Percentiles rank a stretch among this genome's conserved stretches.
phyloP scores from a whole-genome alignment of 1,140 invertebrate species.

The Sycobia sp. region DNA sequence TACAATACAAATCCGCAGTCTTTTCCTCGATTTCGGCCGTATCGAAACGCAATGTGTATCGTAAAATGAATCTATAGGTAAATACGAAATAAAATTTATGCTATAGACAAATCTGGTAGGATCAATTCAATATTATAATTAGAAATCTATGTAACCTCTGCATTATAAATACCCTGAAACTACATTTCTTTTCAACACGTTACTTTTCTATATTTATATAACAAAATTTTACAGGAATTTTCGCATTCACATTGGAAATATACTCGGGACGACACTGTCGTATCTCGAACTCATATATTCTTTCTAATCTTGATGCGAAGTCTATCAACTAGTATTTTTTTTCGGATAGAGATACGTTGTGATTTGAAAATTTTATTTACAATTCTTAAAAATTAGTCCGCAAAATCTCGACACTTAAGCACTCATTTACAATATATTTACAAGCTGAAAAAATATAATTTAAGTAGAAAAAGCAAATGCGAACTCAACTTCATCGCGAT shows the following conservation, averaged over 20 bases:
- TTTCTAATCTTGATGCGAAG: neutral
- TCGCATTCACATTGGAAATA: neutral
- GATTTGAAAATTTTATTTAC: conserved; percentile 27
- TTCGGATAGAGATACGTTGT: too few species aligned
- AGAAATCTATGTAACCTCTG: conserved; percentile 44
- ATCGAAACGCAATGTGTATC: too few species aligned
- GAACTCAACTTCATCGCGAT: conserved; percentile 3
- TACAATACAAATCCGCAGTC: too few species aligned
- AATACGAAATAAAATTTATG: too few species aligned
- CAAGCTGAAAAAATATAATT: conserved; percentile 31
- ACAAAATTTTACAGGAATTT: conserved; percentile 32
- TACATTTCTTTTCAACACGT: conserved; percentile 20
- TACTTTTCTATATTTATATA: conserved; percentile 26
- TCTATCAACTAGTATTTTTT: neutral
- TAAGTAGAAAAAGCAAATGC: conserved; percentile 6
- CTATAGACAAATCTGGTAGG: neutral
- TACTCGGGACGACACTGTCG: conserved; percentile 20
- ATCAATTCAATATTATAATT: conserved; percentile 7
- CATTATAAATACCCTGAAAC: conserved; percentile 49
- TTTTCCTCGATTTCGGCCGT: too few species aligned
- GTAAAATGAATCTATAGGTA: too few species aligned
- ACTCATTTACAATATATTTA: conserved; percentile 31
- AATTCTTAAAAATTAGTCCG: conserved; percentile 4
- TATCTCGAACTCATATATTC: neutral
- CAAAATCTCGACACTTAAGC: conserved; percentile 18